A percentile compares a stretch with the other conserved stretches of the same genome.
phyloP scores from a whole-genome alignment of 2,113 vertebrate genomes.

The Entosphenus tridentatus region DNA sequence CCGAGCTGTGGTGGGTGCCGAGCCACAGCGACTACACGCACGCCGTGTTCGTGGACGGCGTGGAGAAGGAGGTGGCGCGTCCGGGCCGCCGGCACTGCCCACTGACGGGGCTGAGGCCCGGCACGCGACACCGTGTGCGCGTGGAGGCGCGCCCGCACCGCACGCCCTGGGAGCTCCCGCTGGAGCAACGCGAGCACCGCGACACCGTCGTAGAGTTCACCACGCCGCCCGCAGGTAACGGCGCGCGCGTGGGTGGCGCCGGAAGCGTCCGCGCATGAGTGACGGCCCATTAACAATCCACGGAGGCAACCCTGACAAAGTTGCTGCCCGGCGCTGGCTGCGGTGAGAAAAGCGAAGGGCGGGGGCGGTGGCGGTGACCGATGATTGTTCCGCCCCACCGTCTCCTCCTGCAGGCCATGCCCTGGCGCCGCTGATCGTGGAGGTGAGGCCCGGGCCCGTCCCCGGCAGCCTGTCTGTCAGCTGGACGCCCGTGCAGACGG shows the following conservation, averaged over 20 bases:
- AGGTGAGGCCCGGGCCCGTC: conserved; percentile 37
- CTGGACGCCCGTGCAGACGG: conserved; percentile 60
- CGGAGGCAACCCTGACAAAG: no score
- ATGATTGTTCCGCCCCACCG: no score
- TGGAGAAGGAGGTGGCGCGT: conserved; percentile 61
- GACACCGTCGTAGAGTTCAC: conserved; percentile 79
- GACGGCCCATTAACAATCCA: no score
- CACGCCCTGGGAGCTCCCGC: conserved; percentile 84
- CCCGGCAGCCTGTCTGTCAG: conserved; percentile 47
- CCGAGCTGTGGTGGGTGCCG: conserved; percentile 74
- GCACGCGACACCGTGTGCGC: conserved; percentile 59
- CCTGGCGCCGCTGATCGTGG: conserved; percentile 57
- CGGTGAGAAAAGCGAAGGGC: no score
- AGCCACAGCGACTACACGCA: conserved; percentile 96
- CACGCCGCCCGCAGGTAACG: conserved; percentile 61
- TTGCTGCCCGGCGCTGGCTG: no score
- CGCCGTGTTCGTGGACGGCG: conserved; percentile 64
- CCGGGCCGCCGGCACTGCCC: conserved; percentile 65
- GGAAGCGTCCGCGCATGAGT: no score
- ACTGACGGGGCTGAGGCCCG: conserved; percentile 65
- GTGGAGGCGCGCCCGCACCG: conserved; percentile 76
- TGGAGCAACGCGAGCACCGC: conserved; percentile 71
- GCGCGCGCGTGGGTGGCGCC: no score
- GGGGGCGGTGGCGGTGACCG: no score
- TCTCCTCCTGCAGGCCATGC: conserved; percentile 39